phyloP scores from a whole-genome alignment of 2,888 invertebrate species.

The Plusia festucae region DNA sequence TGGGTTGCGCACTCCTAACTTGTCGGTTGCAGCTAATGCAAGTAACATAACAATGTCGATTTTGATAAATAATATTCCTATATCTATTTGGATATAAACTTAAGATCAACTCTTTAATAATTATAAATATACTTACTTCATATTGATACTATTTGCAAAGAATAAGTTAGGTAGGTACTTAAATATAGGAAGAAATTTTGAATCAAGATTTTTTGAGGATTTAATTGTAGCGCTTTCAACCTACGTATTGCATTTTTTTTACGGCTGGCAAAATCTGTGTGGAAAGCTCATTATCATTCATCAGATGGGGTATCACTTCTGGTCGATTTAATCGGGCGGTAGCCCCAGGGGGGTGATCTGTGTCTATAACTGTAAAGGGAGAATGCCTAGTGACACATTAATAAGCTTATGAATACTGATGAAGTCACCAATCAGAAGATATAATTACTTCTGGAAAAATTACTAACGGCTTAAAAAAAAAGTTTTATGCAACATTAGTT shows the following conservation, averaged over 20 bases:
- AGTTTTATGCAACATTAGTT: constrained; percentile 63
- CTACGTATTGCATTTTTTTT: constrained; percentile 1
- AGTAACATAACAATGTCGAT: constrained; percentile 23
- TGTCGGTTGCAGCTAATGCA: constrained; percentile 41
- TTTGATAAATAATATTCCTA: constrained; percentile 13
- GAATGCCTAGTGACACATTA: constrained; percentile 75
- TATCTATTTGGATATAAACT: too few relatives aligned
- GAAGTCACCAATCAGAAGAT: constrained; percentile 58
- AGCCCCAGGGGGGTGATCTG: constrained; percentile 71
- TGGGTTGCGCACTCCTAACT: constrained; percentile 59
- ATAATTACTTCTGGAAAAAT: constrained; percentile 51
- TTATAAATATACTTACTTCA: too few relatives aligned
- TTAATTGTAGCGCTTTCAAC: too few relatives aligned
- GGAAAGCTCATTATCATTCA: constrained; percentile 75
- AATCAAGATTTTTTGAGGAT: too few relatives aligned
- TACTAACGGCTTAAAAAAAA: constrained; percentile 23
- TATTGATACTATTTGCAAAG: too few relatives aligned
- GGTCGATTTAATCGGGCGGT: constrained; percentile 79
- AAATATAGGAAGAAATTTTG: too few relatives aligned
- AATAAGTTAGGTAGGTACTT: too few relatives aligned
- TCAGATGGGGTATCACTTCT: constrained; percentile 79
- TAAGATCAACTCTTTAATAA: too few relatives aligned
- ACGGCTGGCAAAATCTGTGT: constrained; percentile 22
- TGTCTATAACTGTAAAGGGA: constrained; percentile 67
- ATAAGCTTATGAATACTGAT: constrained; percentile 85